phyloP scores from a whole-genome alignment of 2,888 invertebrate genomes.

The Phengaris arion region DNA sequence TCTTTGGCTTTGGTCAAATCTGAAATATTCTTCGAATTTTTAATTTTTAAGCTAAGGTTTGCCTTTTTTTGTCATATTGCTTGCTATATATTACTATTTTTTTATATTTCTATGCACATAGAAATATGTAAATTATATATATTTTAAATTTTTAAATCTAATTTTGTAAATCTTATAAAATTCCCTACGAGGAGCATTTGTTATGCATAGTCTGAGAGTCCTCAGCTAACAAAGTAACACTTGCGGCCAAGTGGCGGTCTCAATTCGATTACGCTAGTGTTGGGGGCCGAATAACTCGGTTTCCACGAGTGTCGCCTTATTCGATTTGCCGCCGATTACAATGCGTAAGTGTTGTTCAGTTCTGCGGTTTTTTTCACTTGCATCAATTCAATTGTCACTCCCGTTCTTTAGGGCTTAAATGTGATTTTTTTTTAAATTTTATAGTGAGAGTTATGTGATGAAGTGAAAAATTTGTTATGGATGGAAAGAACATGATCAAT shows the following conservation, averaged over 20 bases:
- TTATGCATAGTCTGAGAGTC: conserved; percentile 59
- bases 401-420: not conserved
- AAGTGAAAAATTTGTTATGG: not conserved
- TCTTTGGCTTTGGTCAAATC: not conserved
- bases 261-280: conserved; percentile 73
- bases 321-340: conserved; percentile 71
- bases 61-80: not conserved
- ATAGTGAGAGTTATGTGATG: not conserved
- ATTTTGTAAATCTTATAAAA: not conserved
- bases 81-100: no score
- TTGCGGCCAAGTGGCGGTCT: conserved; percentile 72
- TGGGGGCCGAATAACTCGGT: conserved; percentile 68
- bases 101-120: not conserved
- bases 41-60: not conserved
- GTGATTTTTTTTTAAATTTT: not conserved
- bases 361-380: conserved; percentile 24
- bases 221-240: conserved; percentile 75
- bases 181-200: not conserved
- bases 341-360: conserved; percentile 63
- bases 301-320: conserved; percentile 71
- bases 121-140: not conserved
- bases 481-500: no score
- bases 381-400: conserved; percentile 14
- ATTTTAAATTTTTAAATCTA: not conserved
- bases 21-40: not conserved